Conservation (phyloP, 1,140 invertebrate genomes). For the Kradibia gibbosae region DNA sequence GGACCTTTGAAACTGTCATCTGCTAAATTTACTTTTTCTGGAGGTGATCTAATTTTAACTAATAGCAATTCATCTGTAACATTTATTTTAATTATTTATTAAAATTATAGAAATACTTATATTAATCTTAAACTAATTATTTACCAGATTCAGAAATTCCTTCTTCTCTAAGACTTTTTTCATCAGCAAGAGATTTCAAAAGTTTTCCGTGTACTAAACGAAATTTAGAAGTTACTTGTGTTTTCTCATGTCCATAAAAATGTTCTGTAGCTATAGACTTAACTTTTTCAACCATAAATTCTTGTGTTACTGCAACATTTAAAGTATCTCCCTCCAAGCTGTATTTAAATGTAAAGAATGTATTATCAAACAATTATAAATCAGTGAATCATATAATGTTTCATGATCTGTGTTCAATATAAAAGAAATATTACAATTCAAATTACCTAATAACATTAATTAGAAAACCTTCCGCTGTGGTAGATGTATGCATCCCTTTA, state of each 20-base stretch:
- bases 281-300: slow-evolving; percentile 65
- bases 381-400: too few species aligned
- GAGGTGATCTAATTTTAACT: slow-evolving; percentile 59
- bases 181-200: slow-evolving; percentile 63
- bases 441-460: slow-evolving; percentile 67
- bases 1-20: slow-evolving; percentile 68
- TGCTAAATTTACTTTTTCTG: slow-evolving; percentile 56
- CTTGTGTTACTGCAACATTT: slow-evolving; percentile 60
- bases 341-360: slow-evolving; percentile 3
- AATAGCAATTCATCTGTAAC: slow-evolving; percentile 69
- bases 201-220: slow-evolving; percentile 64
- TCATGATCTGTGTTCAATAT: too few species aligned
- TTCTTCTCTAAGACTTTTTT: slow-evolving; percentile 61
- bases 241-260: slow-evolving; percentile 66
- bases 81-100: slow-evolving; percentile 32
- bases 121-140: background rate
- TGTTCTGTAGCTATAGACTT: slow-evolving; percentile 67
- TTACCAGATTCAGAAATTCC: slow-evolving; percentile 64
- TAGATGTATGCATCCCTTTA: slow-evolving; percentile 55
- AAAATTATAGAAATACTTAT: background rate
- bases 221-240: slow-evolving; percentile 58
- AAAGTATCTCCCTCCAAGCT: slow-evolving; percentile 66
- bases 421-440: too few species aligned
- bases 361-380: too few species aligned
- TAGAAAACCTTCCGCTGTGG: slow-evolving; percentile 59